These are phyloP conservation scores for Operophtera brumata DNA, from an alignment of 2,888 invertebrate species.

Conservation along the genomic window DNA sequence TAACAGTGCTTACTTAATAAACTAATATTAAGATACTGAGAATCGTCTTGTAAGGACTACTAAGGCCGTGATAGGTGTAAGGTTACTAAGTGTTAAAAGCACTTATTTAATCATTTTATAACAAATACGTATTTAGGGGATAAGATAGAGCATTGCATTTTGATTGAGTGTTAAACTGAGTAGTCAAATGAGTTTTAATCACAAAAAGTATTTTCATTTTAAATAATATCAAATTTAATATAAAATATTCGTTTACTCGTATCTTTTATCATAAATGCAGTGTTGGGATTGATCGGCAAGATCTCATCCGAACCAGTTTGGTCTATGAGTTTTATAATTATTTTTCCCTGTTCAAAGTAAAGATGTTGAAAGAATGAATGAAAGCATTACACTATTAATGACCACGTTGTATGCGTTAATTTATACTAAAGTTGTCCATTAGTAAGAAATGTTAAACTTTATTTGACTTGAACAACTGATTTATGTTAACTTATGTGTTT, in stretches of 20 bases:
- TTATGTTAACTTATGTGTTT: background rate
- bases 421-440: constrained; percentile 55
- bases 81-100: constrained; percentile 60
- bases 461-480: constrained; percentile 34
- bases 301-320: too few relatives aligned
- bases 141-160: constrained; percentile 39
- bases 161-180: constrained; percentile 13
- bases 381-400: background rate
- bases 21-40: constrained; percentile 39
- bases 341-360: too few relatives aligned
- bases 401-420: constrained; percentile 31
- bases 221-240: background rate
- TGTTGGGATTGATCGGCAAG: too few relatives aligned
- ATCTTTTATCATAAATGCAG: too few relatives aligned
- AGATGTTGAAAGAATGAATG: background rate
- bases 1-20: constrained; percentile 35
- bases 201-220: background rate
- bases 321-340: too few relatives aligned
- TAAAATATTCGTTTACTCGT: too few relatives aligned
- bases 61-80: constrained; percentile 73
- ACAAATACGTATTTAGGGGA: constrained; percentile 52
- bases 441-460: constrained; percentile 42
- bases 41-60: constrained; percentile 53
- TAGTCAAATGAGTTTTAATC: background rate
- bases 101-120: constrained; percentile 57